phyloP scores from a whole-genome alignment of 2,113 vertebrate genomes.

The Mustela lutreola region DNA sequence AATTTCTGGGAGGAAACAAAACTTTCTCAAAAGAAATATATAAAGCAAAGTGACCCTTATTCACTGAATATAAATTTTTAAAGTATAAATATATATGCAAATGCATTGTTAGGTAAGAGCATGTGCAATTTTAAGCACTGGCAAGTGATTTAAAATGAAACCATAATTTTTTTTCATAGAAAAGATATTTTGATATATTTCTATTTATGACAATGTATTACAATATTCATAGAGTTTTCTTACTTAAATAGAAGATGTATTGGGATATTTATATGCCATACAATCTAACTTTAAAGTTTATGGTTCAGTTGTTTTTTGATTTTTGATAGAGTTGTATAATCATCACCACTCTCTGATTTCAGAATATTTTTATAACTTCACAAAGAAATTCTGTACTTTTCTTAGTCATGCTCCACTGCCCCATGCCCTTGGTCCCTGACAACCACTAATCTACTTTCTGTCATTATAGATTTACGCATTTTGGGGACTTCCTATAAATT shows the following conservation, averaged over 20 bases:
- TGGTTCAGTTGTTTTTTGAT: neutral
- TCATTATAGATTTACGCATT: neutral
- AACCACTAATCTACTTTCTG: neutral
- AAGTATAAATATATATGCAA: neutral
- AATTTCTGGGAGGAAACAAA: neutral
- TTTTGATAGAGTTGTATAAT: neutral
- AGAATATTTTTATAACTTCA: neutral
- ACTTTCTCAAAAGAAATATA: constrained; percentile 43
- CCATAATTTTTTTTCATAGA: neutral
- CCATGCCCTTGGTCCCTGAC: no score
- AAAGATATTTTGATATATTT: neutral
- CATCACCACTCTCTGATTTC: neutral
- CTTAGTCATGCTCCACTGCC: neutral
- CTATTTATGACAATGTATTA: neutral
- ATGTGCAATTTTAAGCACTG: neutral
- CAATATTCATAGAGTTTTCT: neutral
- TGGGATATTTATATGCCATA: neutral
- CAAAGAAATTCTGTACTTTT: neutral
- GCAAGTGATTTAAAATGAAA: neutral
- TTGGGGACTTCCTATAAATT: neutral
- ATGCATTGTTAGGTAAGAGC: neutral
- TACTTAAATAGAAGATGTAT: neutral
- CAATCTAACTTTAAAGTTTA: neutral
- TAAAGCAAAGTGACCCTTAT: neutral
- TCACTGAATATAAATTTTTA: neutral